phyloP scores from a whole-genome alignment of 2,888 invertebrate genomes.

The Drosophila algonquin region DNA sequence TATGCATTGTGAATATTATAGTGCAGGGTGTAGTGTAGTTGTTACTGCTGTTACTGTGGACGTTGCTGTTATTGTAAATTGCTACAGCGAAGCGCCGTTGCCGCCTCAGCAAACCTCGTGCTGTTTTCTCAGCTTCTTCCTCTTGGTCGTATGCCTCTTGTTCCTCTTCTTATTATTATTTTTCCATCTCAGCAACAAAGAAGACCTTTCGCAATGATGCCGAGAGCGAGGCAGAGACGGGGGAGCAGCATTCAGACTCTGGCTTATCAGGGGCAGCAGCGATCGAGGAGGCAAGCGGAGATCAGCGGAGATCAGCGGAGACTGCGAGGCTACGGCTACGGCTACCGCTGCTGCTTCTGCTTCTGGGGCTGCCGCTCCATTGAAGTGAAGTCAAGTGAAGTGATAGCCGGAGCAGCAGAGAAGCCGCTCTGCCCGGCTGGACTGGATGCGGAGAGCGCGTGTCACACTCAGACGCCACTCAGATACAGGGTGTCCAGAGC shows the following conservation, averaged over 20 bases:
- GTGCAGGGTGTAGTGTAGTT: constrained; percentile 32
- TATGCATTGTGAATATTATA: constrained; percentile 34
- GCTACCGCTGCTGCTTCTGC: constrained; percentile 7
- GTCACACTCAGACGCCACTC: constrained; percentile 37
- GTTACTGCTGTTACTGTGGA: constrained; percentile 41
- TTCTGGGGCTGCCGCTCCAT: constrained; percentile 27
- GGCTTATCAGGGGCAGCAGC: constrained; percentile 60
- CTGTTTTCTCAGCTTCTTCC: constrained; percentile 56
- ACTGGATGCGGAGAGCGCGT: constrained; percentile 37
- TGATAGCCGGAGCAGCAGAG: constrained; percentile 51
- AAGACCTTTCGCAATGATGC: constrained; percentile 69
- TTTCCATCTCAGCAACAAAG: constrained; percentile 65
- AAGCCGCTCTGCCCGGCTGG: constrained; percentile 44
- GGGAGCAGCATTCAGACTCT: neutral
- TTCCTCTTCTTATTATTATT: constrained; percentile 24
- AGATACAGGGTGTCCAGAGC: constrained; percentile 25
- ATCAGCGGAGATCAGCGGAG: constrained; percentile 40
- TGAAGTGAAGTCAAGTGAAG: constrained; percentile 59
- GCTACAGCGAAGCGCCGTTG: constrained; percentile 66
- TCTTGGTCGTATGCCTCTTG: constrained; percentile 37
- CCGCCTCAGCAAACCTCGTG: constrained; percentile 33
- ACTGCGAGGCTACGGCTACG: constrained; percentile 61
- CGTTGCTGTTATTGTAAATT: constrained; percentile 68
- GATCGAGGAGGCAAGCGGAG: constrained; percentile 13
- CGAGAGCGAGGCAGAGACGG: constrained; percentile 3